Conservation (phyloP, 2,888 invertebrate genomes). For the Psylliodes chrysocephalus region DNA sequence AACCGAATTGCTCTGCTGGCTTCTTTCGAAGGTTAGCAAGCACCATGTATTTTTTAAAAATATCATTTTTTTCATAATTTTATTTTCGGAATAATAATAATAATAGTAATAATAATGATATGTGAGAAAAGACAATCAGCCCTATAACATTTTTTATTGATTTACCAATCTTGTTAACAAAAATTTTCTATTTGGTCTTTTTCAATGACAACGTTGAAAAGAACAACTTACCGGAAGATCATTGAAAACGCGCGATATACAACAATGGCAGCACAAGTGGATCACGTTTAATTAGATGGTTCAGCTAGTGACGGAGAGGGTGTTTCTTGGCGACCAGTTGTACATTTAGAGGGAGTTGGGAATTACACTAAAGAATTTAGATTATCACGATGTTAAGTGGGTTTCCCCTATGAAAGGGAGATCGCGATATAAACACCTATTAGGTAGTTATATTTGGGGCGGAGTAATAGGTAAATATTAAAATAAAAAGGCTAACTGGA, state of each 20-base stretch:
- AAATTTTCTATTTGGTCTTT: background rate
- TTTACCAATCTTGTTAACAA: background rate
- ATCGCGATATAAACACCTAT: too few relatives aligned
- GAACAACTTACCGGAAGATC: constrained; percentile 13
- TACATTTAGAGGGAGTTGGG: background rate
- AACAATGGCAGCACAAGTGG: constrained; percentile 47
- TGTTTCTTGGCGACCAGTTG: constrained; percentile 48
- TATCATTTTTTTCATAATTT: too few relatives aligned
- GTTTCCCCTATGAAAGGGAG: background rate
- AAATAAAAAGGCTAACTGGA: too few relatives aligned
- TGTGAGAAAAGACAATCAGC: too few relatives aligned
- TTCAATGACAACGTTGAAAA: constrained; percentile 1
- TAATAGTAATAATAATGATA: too few relatives aligned
- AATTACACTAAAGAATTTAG: background rate
- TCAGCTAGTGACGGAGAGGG: constrained; percentile 41
- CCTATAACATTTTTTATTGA: too few relatives aligned
- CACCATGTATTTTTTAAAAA: too few relatives aligned
- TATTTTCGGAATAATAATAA: too few relatives aligned
- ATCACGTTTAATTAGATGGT: constrained; percentile 49
- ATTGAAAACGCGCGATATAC: constrained; percentile 25
- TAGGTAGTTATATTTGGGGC: too few relatives aligned
- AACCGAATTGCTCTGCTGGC: too few relatives aligned
- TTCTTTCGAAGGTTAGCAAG: too few relatives aligned
- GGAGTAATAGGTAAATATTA: too few relatives aligned
- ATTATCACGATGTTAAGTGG: background rate